Conservation (phyloP, 2,113 vertebrate species). For the Thamnophis sirtalis region DNA sequence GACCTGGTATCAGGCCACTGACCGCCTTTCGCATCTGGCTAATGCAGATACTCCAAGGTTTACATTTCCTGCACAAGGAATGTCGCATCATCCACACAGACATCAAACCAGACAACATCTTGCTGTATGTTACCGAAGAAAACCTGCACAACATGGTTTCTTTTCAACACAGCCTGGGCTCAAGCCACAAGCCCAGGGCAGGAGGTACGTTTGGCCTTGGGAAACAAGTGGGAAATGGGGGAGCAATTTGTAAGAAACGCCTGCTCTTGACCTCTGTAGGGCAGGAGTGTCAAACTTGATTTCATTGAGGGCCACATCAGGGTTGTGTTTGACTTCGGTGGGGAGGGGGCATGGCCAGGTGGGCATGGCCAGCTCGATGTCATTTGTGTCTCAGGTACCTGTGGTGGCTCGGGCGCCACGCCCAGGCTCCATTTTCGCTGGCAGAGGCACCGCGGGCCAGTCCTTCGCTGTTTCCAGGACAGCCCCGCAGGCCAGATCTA, state of each 20-base stretch:
- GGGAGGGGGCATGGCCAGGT: too few relatives aligned
- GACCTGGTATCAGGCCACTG: background rate
- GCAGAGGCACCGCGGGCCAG: too few relatives aligned
- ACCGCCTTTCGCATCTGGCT: background rate
- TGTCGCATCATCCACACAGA: conserved; percentile 85
- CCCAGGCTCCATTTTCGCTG: too few relatives aligned
- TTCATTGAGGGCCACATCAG: too few relatives aligned
- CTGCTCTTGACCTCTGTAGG: background rate
- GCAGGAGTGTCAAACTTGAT: too few relatives aligned
- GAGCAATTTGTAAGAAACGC: background rate
- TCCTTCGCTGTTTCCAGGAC: too few relatives aligned
- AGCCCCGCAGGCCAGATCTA: too few relatives aligned
- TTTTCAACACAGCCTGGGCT: background rate
- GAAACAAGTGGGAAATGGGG: background rate
- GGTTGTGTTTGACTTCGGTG: too few relatives aligned
- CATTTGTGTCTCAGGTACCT: too few relatives aligned
- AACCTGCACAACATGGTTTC: conserved; percentile 31
- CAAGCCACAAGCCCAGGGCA: conserved; percentile 30
- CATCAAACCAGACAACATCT: conserved; percentile 83
- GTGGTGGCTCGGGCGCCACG: too few relatives aligned
- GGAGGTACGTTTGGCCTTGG: background rate
- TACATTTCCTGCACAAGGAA: conserved; percentile 77
- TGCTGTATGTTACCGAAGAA: conserved; percentile 64
- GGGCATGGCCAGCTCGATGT: too few relatives aligned
- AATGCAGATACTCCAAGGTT: conserved; percentile 76